Conservation (phyloP, 2,888 invertebrate genomes). For the Euzophera pinguis region DNA sequence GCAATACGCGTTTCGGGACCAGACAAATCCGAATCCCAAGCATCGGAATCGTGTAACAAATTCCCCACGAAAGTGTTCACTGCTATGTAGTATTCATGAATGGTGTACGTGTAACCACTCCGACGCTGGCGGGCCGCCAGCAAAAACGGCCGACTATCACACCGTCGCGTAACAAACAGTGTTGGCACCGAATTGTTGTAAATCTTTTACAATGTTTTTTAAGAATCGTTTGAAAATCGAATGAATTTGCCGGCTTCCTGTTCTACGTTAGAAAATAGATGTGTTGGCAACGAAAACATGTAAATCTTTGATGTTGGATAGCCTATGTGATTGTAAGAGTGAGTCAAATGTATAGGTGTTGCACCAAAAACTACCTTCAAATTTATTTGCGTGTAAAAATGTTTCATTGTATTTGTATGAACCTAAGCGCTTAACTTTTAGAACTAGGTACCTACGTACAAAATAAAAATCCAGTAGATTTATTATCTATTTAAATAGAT, state of each 20-base stretch:
- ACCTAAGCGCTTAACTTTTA: too few relatives aligned
- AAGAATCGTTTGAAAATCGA: background rate
- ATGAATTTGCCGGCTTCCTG: background rate
- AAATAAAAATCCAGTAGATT: too few relatives aligned
- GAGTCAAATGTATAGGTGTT: too few relatives aligned
- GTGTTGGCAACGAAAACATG: background rate
- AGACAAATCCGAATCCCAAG: conserved; percentile 8
- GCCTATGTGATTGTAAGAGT: background rate
- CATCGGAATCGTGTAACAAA: conserved; percentile 8
- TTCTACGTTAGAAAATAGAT: background rate
- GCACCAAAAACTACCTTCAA: too few relatives aligned
- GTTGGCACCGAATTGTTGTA: background rate
- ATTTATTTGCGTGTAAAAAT: too few relatives aligned
- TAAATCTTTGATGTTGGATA: background rate
- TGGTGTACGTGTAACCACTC: conserved; percentile 34
- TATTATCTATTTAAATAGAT: too few relatives aligned
- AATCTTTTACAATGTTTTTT: background rate
- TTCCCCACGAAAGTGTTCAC: conserved; percentile 28
- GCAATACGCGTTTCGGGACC: conserved; percentile 5
- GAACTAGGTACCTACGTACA: too few relatives aligned
- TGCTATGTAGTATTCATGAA: conserved; percentile 44
- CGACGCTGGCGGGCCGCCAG: conserved; percentile 58
- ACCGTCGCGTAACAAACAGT: conserved; percentile 30
- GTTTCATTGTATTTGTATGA: too few relatives aligned
- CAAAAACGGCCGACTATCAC: conserved; percentile 41